These are phyloP conservation scores for Ia io DNA, from an alignment of 2,113 vertebrate genomes.

Conservation along the genomic window DNA sequence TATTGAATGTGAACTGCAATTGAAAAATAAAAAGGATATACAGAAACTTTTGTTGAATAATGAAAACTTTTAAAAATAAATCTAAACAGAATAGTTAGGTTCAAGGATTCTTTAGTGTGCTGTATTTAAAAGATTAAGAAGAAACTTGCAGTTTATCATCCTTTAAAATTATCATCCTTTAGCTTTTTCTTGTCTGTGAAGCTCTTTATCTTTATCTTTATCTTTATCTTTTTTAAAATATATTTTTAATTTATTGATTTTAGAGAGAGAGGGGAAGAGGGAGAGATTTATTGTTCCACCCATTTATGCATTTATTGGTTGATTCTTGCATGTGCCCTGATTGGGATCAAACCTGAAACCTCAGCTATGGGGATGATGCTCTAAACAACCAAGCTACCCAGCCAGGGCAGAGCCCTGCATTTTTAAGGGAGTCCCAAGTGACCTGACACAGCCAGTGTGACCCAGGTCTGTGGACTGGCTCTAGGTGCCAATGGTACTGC, in stretches of 20 bases:
- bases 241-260: no score
- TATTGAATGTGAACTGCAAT: not conserved
- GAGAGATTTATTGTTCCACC: no score
- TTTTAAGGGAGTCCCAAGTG: not conserved
- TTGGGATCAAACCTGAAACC: no score
- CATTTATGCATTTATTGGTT: not conserved
- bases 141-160: not conserved
- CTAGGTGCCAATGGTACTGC: not conserved
- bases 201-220: no score
- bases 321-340: not conserved
- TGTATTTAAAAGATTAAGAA: conserved; percentile 30
- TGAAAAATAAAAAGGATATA: not conserved
- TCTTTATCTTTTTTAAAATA: not conserved
- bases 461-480: not conserved
- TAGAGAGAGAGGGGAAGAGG: no score
- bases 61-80: conserved; percentile 26
- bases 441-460: not conserved
- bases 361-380: no score
- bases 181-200: no score
- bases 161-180: not conserved
- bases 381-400: no score
- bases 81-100: not conserved
- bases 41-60: not conserved
- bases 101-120: not conserved
- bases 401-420: not conserved